phyloP scores from a whole-genome alignment of 2,888 invertebrate genomes.

The Acanthosepion pharaonis region DNA sequence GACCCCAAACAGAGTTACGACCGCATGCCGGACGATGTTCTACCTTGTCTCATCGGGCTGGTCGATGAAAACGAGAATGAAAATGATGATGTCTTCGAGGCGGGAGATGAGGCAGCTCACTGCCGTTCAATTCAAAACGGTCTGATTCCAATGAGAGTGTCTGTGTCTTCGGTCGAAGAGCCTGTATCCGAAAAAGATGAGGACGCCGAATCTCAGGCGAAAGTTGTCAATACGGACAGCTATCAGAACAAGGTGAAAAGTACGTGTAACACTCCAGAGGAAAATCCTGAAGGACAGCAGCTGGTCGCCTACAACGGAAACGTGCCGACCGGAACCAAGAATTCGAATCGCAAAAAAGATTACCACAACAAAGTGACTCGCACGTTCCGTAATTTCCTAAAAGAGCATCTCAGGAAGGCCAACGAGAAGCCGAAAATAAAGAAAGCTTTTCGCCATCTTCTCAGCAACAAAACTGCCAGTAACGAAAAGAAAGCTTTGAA shows the following conservation, averaged over 20 bases:
- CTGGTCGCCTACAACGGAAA: constrained; percentile 43
- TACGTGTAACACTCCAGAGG: background rate
- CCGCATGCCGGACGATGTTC: background rate
- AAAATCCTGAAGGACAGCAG: constrained; percentile 51
- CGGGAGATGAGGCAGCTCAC: background rate
- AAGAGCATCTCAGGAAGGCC: background rate
- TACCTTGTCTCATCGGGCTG: background rate
- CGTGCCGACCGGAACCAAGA: constrained; percentile 50
- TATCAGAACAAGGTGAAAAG: background rate
- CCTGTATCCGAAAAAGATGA: constrained; percentile 15
- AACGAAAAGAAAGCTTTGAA: constrained; percentile 74
- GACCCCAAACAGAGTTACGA: background rate
- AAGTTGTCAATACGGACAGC: background rate
- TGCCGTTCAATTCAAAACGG: background rate
- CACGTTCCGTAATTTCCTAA: constrained; percentile 39
- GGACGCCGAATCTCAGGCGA: background rate
- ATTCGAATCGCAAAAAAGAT: constrained; percentile 56
- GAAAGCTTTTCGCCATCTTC: constrained; percentile 52
- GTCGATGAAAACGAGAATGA: background rate
- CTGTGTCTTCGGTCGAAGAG: constrained; percentile 45
- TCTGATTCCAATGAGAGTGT: background rate
- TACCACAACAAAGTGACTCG: constrained; percentile 52
- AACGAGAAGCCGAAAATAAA: constrained; percentile 24
- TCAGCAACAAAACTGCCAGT: constrained; percentile 65
- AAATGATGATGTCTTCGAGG: background rate